phyloP scores from a whole-genome alignment of 1,140 invertebrate genomes.

The Limonius californicus region DNA sequence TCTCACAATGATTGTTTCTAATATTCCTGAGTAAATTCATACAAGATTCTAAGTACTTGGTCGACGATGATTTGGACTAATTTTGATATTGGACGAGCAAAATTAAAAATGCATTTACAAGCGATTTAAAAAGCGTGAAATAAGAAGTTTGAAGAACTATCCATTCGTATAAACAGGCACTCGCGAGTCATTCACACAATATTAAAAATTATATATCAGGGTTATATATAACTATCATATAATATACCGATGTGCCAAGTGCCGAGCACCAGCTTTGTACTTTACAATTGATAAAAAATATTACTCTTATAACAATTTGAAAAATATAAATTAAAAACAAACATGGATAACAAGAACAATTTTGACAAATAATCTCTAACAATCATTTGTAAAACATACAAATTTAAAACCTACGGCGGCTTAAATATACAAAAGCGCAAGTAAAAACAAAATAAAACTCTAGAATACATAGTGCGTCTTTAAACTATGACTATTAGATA shows the following conservation, averaged over 20 bases:
- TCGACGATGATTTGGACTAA: too few relatives aligned
- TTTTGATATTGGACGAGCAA: background rate
- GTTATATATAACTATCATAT: slow-evolving; percentile 2
- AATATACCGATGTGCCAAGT: slow-evolving; percentile 1
- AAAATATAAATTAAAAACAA: slow-evolving; percentile 29
- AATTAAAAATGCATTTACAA: background rate
- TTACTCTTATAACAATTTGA: slow-evolving; percentile 27
- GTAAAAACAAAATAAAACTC: slow-evolving; percentile 8
- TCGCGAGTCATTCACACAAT: slow-evolving; percentile 1
- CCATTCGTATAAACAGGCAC: background rate
- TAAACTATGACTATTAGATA: slow-evolving; percentile 5
- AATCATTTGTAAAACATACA: slow-evolving; percentile 13
- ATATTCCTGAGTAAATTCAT: background rate
- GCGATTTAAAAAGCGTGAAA: background rate
- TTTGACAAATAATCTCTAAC: slow-evolving; percentile 20
- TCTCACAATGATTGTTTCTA: background rate
- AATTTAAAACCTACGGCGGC: slow-evolving; percentile 6
- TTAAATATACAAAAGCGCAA: slow-evolving; percentile 4
- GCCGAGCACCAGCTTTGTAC: slow-evolving; percentile 30
- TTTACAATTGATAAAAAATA: slow-evolving; percentile 32
- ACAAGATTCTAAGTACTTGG: background rate
- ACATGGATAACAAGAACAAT: slow-evolving; percentile 28
- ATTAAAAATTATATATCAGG: slow-evolving; percentile 8
- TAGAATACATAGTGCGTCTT: slow-evolving; percentile 5
- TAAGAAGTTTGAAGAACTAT: background rate